phyloP scores from a whole-genome alignment of 2,113 vertebrate species.

The Melanerpes formicivorus region DNA sequence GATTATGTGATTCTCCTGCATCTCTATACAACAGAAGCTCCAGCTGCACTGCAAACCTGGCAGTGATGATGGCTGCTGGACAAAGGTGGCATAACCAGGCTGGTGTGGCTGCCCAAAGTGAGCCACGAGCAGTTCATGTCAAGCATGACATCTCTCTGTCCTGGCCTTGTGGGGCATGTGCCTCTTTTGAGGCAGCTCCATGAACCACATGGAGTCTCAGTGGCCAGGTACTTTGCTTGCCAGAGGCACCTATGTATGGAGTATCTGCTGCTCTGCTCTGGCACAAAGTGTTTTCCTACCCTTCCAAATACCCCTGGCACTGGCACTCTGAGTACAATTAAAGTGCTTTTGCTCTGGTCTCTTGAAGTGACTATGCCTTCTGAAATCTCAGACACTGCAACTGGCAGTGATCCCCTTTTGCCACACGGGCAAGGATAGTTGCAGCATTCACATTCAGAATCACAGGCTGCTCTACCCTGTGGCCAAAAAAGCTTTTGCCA shows the following conservation, averaged over 20 bases:
- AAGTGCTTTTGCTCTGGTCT: background rate
- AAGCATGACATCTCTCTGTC: accelerated
- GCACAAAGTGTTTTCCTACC: background rate
- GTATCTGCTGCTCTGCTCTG: background rate
- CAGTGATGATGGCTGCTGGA: background rate
- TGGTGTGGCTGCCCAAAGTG: background rate
- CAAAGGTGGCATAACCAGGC: background rate
- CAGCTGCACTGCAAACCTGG: background rate
- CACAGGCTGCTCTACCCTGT: background rate
- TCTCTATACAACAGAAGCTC: background rate
- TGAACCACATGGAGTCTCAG: background rate
- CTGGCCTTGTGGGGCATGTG: background rate
- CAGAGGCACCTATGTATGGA: background rate
- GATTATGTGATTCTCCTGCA: background rate
- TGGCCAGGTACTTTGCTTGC: background rate
- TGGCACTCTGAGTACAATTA: background rate
- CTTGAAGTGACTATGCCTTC: background rate
- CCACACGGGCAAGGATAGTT: background rate
- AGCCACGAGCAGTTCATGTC: background rate
- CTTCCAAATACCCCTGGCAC: background rate
- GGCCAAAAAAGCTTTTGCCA: background rate
- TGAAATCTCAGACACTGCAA: background rate
- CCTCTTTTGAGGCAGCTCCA: background rate
- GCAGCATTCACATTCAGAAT: background rate
- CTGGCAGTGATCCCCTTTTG: background rate